Base-by-base conservation (phyloP, 2,797 vertebrate species). In the Dendrocincla fuliginosa region DNA sequence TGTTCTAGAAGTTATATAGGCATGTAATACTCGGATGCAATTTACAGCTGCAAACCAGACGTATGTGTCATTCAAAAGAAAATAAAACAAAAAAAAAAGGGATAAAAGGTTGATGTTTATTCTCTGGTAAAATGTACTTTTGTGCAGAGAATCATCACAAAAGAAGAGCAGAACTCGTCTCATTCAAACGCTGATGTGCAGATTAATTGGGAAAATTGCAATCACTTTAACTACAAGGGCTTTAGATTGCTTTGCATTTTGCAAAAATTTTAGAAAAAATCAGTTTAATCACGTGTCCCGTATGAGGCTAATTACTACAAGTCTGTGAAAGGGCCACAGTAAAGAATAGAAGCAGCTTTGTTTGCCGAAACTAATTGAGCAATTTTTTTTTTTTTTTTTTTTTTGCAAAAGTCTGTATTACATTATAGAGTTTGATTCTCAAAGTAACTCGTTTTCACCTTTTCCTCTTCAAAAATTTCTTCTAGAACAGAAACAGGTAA, bases 241-340 rank as follows among this genome's bases (percentile, higher is more conserved):
- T 68, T 80, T 15, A 49, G 25, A 20, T 37, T 65, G 25, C 55
- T 88, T 75, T 23, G 33, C 5, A 27, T 37, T 69, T 70, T 42
- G 11, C 18, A 19, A 10, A 24, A 44, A 41, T 22, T 9, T 37
- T 20, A 41, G 37, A 24, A 39, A 63, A 63, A 17, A 8, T 4
- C 16, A 4, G 2, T 82, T 87, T 63, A 32, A 60, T 74, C 0
- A 0, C 4, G 2, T 20, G 10, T 63, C 33, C 28, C 59, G 25
- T 9, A 41, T 13, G 8, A 75, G 28, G 16, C 71, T 74, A 84
- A 60, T 17, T 68, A 55, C 65, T 41, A 55, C 23, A 71, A 27
- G 7, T 6, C 4, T 46, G 22, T 20, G 39, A 77, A 75, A 11
- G 2, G 17, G 10, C 13, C n/a, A 79, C 4, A 15, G 23, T 44